phyloP scores from a whole-genome alignment of 2,113 vertebrate species.

The Lagopus muta region DNA sequence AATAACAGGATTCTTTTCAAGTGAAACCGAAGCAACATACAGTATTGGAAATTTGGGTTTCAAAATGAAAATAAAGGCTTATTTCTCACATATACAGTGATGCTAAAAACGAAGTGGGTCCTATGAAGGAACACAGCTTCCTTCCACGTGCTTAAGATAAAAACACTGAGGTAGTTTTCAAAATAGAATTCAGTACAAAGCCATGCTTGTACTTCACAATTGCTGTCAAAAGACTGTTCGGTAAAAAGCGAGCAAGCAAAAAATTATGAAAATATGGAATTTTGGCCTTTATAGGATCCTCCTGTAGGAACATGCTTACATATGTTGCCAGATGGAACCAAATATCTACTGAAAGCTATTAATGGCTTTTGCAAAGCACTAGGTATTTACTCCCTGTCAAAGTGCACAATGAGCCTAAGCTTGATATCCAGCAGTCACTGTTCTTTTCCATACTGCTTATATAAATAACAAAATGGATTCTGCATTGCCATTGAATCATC shows the following conservation, averaged over 20 bases:
- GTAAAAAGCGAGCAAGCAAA: neutral
- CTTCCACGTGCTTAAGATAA: neutral
- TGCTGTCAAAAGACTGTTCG: neutral
- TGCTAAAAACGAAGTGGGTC: conserved; percentile 5
- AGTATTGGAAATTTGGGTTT: conserved; percentile 16
- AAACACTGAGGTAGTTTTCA: conserved; percentile 4
- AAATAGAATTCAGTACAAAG: neutral
- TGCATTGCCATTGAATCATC: neutral
- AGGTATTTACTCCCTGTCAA: neutral
- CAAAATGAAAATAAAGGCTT: conserved; percentile 10
- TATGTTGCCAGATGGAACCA: neutral
- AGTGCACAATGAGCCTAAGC: neutral
- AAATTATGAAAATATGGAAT: neutral
- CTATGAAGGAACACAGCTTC: neutral
- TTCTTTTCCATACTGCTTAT: neutral
- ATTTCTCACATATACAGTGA: neutral
- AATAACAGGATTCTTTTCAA: neutral
- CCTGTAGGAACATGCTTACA: neutral
- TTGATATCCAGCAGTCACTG: accelerated
- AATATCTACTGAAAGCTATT: neutral
- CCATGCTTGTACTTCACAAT: neutral
- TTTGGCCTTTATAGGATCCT: neutral
- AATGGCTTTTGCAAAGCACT: neutral
- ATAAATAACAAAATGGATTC: neutral
- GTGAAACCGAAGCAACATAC: neutral